Evolutionary conservation across 2,113 vertebrate genomes (phyloP).

Genomic region (Scomber japonicus): DNA sequence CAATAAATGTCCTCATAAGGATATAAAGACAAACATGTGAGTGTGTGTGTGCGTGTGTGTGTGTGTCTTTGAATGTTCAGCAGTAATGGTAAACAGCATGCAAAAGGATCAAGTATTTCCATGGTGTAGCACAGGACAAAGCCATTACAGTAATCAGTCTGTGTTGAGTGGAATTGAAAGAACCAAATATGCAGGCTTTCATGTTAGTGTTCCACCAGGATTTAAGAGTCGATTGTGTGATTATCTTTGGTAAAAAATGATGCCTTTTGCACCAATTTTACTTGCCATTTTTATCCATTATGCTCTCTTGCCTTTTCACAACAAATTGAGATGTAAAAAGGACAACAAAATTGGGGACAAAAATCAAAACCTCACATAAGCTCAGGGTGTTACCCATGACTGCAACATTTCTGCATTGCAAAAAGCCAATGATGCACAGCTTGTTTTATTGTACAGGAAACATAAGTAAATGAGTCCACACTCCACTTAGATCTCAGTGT

Average conservation of each 20-base stretch:
- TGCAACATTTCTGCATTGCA: not conserved
- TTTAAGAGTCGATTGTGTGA: constrained; percentile 52
- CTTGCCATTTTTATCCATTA: constrained; percentile 55
- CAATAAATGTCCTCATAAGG: too few species aligned
- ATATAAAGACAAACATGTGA: not conserved
- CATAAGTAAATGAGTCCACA: not conserved
- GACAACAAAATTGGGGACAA: not conserved
- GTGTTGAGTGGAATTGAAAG: constrained; percentile 60
- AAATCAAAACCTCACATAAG: constrained; percentile 1
- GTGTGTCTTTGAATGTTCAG: constrained; percentile 12
- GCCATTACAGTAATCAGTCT: constrained; percentile 67
- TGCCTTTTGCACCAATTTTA: constrained; percentile 44
- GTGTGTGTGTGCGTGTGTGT: constrained; percentile 22
- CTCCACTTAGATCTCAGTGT: not conserved
- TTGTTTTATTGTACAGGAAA: not conserved
- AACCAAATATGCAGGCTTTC: constrained; percentile 53
- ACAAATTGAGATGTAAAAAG: constrained; percentile 17
- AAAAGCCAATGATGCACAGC: not conserved
- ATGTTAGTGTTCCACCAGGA: constrained; percentile 30
- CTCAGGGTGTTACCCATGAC: not conserved
- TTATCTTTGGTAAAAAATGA: constrained; percentile 60
- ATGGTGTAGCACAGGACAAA: constrained; percentile 62
- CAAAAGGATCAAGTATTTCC: constrained; percentile 63
- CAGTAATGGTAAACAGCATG: constrained; percentile 25
- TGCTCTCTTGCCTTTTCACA: constrained; percentile 16